These are phyloP conservation scores for Chondrilla cf. caribensis DNA, from an alignment of 37 sponge, comb jelly and placozoan species.

Conservation along the genomic window DNA sequence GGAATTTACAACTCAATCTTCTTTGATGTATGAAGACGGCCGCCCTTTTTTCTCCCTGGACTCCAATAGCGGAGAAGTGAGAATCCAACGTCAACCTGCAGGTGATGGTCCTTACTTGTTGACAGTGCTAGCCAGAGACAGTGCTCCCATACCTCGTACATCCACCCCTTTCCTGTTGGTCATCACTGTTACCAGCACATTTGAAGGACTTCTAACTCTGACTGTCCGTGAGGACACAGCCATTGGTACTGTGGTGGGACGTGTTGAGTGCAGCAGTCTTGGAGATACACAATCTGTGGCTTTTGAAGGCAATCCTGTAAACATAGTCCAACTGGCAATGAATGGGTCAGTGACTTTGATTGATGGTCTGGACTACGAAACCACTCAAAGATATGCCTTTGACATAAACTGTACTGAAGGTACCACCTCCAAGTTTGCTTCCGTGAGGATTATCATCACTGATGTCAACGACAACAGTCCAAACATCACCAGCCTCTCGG, in stretches of 20 bases:
- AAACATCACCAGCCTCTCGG: neutral
- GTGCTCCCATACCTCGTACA: neutral
- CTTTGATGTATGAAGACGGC: neutral
- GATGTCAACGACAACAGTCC: neutral
- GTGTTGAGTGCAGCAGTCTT: neutral
- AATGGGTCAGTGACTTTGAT: neutral
- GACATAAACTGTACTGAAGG: neutral
- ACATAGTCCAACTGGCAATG: neutral
- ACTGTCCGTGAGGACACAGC: neutral
- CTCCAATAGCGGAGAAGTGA: neutral
- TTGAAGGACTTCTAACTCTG: neutral
- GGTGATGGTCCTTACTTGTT: neutral
- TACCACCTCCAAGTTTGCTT: neutral
- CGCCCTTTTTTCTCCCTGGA: neutral
- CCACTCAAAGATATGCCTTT: neutral
- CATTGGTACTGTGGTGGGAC: neutral
- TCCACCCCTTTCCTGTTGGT: neutral
- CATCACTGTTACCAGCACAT: neutral
- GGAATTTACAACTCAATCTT: neutral
- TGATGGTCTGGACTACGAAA: neutral
- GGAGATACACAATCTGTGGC: neutral
- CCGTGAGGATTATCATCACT: neutral
- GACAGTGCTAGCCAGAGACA: constrained; percentile 4
- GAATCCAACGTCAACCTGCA: neutral
- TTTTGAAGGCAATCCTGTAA: no score